Percentiles rank a stretch among this genome's conserved stretches.
phyloP scores from a whole-genome alignment of 2,797 vertebrate species.

The Sebastes variabilis region DNA sequence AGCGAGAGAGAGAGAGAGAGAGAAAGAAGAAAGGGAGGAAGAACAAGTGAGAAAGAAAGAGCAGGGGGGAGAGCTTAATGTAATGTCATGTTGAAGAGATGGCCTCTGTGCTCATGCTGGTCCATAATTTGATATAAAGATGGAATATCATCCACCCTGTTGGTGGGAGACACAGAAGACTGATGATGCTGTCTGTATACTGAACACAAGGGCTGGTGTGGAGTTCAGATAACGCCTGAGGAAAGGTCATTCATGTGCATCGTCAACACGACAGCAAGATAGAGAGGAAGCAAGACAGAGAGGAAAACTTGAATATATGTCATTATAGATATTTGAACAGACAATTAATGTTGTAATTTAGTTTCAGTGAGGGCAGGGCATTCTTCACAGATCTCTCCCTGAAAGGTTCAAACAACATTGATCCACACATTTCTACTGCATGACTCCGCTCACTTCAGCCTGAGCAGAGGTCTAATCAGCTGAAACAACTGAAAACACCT shows the following conservation, averaged over 20 bases:
- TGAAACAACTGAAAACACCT: neutral
- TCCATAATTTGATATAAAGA: conserved; percentile 46
- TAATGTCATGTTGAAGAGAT: conserved; percentile 36
- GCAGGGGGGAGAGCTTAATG: conserved; percentile 1
- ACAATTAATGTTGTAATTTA: neutral
- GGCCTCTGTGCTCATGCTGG: conserved; percentile 1
- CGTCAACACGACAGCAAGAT: neutral
- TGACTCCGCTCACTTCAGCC: too few species aligned
- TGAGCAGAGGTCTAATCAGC: neutral
- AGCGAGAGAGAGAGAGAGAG: neutral
- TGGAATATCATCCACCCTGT: conserved; percentile 13
- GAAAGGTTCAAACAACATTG: neutral
- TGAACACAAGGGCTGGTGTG: neutral
- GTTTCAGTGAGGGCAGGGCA: neutral
- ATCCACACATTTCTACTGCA: neutral
- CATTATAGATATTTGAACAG: too few species aligned
- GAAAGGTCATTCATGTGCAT: neutral
- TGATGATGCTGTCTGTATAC: neutral
- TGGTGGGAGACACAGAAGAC: neutral
- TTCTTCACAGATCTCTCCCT: neutral
- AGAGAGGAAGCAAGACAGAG: neutral
- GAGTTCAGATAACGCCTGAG: neutral
- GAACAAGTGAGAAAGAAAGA: neutral
- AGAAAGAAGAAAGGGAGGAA: neutral
- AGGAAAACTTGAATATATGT: neutral